Conservation (phyloP, 1,140 invertebrate species). For the Leptinotarsa undecemlineata region DNA sequence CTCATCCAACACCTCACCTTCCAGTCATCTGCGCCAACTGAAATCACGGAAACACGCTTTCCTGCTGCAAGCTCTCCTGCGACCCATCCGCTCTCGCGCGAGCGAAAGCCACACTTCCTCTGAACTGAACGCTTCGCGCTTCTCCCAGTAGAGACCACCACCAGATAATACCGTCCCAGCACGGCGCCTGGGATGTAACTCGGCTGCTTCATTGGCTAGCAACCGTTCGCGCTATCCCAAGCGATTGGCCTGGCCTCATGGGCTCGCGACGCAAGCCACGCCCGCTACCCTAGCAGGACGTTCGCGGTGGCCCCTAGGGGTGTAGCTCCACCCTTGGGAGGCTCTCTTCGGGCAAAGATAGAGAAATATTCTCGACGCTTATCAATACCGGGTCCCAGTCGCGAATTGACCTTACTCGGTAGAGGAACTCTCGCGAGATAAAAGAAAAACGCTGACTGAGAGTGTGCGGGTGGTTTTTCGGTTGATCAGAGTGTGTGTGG, state of each 20-base stretch:
- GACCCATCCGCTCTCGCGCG: constrained; percentile 22
- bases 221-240: constrained; percentile 35
- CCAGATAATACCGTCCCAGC: constrained; percentile 23
- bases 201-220: constrained; percentile 41
- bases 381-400: constrained; percentile 51
- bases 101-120: constrained; percentile 20
- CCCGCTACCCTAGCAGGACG: constrained; percentile 35
- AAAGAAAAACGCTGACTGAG: constrained; percentile 32
- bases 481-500: constrained; percentile 51
- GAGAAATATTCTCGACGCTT: constrained; percentile 42
- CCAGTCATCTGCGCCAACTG: not conserved
- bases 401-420: constrained; percentile 47
- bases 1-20: not conserved
- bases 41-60: not conserved
- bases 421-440: constrained; percentile 50
- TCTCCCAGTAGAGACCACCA: constrained; percentile 30
- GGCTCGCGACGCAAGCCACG: constrained; percentile 40
- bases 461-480: constrained; percentile 34
- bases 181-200: constrained; percentile 22
- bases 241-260: constrained; percentile 42
- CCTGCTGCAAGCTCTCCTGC: not conserved
- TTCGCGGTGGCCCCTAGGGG: constrained; percentile 34
- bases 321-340: constrained; percentile 50
- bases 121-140: constrained; percentile 6
- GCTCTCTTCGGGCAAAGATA: constrained; percentile 37